Conservation (phyloP, 2,797 vertebrate species). For the Psittacula derbiana region DNA sequence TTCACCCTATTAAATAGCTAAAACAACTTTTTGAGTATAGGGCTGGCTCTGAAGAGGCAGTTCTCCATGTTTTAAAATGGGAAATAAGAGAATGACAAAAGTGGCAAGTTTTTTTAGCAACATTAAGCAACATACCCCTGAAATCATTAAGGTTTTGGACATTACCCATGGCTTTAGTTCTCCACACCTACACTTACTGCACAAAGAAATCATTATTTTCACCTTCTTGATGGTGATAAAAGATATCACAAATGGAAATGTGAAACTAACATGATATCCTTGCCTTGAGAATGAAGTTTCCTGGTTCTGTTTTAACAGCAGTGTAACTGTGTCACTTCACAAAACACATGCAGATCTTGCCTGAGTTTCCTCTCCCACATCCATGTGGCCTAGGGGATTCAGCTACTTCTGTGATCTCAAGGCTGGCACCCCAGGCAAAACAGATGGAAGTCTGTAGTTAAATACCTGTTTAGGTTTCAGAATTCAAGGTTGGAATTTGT, state of each 20-base stretch:
- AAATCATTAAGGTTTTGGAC: background rate
- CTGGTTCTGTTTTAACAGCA: background rate
- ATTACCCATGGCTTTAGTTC: background rate
- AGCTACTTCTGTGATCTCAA: background rate
- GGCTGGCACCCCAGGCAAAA: background rate
- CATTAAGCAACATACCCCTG: background rate
- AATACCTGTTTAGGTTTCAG: background rate
- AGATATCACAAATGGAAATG: background rate
- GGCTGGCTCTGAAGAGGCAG: background rate
- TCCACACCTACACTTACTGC: background rate
- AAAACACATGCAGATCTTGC: background rate
- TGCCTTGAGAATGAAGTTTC: background rate
- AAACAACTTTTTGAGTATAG: background rate
- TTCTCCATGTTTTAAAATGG: background rate
- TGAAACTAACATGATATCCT: background rate
- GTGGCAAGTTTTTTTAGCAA: background rate
- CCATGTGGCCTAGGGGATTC: background rate
- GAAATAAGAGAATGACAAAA: background rate
- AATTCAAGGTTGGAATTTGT: background rate
- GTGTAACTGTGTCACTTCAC: background rate
- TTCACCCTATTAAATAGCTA: background rate
- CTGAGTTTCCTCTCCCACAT: background rate
- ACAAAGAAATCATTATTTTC: background rate
- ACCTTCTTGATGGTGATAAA: background rate
- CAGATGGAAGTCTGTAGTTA: fast-evolving